A percentile compares a stretch with the other conserved stretches of the same genome.
Evolutionary conservation across 2,113 vertebrate genomes (phyloP).

Genomic region (Mystacornis crossleyi): DNA sequence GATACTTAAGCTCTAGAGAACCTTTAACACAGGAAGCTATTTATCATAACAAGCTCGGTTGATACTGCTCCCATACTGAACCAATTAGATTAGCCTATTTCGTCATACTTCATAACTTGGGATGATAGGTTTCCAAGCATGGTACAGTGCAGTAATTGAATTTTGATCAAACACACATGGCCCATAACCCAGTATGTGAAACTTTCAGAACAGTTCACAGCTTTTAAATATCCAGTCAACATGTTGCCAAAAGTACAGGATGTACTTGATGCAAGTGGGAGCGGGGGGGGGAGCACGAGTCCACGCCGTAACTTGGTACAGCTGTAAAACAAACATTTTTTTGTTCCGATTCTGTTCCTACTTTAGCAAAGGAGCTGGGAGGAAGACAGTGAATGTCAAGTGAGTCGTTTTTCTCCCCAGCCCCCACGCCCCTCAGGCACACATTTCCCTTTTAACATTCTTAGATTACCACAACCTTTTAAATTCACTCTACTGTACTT

Average conservation of each 20-base stretch:
- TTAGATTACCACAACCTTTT: constrained; percentile 51
- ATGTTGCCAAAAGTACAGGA: constrained; percentile 89
- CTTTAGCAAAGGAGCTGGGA: constrained; percentile 72
- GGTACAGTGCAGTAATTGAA: constrained; percentile 89
- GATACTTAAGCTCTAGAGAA: constrained; percentile 86
- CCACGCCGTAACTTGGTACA: constrained; percentile 79
- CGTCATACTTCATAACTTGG: constrained; percentile 90
- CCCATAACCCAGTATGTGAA: constrained; percentile 86
- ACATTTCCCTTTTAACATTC: constrained; percentile 56
- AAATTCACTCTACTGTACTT: constrained; percentile 50
- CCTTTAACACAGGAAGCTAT: constrained; percentile 91
- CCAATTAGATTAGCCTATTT: constrained; percentile 89
- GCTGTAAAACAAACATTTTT: constrained; percentile 86
- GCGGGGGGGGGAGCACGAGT: constrained; percentile 65
- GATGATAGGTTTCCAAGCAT: constrained; percentile 86
- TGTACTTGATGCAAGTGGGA: constrained; percentile 80
- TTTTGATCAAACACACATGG: constrained; percentile 96
- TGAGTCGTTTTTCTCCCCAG: constrained; percentile 58
- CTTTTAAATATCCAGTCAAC: constrained; percentile 86
- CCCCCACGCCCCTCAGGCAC: constrained; percentile 19
- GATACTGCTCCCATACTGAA: constrained; percentile 90
- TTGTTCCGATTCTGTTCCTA: constrained; percentile 76
- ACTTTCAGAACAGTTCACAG: constrained; percentile 85
- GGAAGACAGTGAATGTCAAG: constrained; percentile 69
- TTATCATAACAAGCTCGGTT: constrained; percentile 89